Conservation (phyloP, 37 sponge, comb jelly and placozoan species). For the Tethya wilhelma region DNA sequence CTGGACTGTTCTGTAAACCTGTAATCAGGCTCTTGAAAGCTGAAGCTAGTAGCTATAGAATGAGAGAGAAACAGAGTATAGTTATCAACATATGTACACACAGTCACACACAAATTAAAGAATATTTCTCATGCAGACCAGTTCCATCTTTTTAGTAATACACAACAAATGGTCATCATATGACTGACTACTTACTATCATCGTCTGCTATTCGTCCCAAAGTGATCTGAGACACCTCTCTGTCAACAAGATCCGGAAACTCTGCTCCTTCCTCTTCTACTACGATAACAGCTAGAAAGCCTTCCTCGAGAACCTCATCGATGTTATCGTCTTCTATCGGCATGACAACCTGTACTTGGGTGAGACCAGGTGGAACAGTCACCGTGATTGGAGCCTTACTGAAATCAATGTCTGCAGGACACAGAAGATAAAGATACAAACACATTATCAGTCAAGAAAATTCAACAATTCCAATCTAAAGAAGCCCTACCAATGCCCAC, state of each 20-base stretch:
- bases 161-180: neutral
- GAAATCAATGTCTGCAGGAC: neutral
- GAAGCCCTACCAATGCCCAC: too few relatives aligned
- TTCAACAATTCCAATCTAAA: too few relatives aligned
- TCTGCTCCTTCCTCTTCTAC: neutral
- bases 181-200: neutral
- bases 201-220: neutral
- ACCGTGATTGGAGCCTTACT: neutral
- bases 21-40: too few relatives aligned
- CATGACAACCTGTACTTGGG: neutral
- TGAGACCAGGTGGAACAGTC: neutral
- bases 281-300: neutral
- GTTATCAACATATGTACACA: neutral
- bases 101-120: neutral
- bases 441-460: too few relatives aligned
- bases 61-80: too few relatives aligned
- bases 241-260: neutral
- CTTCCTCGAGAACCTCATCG: neutral
- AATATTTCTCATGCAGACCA: too few relatives aligned
- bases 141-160: neutral
- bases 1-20: too few relatives aligned
- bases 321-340: neutral
- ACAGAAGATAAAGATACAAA: neutral
- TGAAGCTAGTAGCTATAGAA: too few relatives aligned
- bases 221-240: neutral